Evolutionary conservation across 2,797 vertebrate species (phyloP).

Genomic region (Hipposideros larvatus): DNA sequence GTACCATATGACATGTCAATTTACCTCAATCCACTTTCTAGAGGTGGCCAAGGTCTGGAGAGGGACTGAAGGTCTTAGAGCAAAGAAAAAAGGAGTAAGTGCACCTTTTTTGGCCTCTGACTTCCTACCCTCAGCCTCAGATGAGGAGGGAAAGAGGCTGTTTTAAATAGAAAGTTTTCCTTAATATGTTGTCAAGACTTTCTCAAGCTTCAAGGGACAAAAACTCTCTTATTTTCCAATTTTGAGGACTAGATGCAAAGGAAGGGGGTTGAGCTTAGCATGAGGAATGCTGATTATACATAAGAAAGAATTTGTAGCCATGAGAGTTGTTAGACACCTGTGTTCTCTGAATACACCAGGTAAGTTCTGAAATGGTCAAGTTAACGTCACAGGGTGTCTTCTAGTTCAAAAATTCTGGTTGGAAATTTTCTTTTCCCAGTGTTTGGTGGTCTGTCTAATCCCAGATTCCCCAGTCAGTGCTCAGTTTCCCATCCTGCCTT

Average conservation of each 20-base stretch:
- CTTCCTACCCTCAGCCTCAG: neutral
- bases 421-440: neutral
- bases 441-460: neutral
- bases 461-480: neutral
- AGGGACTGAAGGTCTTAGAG: neutral
- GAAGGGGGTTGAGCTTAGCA: neutral
- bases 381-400: constrained; percentile 21
- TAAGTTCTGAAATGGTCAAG: neutral
- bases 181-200: neutral
- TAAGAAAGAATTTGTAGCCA: neutral
- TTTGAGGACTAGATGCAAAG: neutral
- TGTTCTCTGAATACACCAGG: neutral
- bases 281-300: neutral
- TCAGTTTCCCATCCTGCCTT: neutral
- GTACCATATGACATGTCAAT: neutral
- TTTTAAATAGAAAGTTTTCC: neutral
- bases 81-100: neutral
- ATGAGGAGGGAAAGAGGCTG: constrained; percentile 20
- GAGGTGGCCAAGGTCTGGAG: neutral
- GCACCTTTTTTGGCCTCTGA: neutral
- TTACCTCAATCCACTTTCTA: neutral
- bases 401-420: neutral
- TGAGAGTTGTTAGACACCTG: neutral
- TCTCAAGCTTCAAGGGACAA: constrained; percentile 23
- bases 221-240: neutral